Percentiles rank a stretch among this genome's conserved stretches.
phyloP scores from a whole-genome alignment of 2,797 vertebrate species.

The Anableps anableps region DNA sequence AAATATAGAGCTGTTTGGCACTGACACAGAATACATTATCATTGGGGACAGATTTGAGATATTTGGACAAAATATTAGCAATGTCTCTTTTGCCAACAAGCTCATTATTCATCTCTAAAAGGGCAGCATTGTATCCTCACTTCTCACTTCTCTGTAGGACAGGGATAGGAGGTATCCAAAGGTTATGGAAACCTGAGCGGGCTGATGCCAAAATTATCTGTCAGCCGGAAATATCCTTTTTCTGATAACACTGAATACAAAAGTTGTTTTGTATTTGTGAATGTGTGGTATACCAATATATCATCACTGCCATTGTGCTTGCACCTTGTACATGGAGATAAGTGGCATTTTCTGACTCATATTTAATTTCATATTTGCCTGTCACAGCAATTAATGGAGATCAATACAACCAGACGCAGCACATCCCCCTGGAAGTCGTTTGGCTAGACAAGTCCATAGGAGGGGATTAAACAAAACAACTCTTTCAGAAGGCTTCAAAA shows the following conservation, averaged over 20 bases:
- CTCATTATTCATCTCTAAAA: constrained; percentile 78
- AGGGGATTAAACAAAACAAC: constrained; percentile 65
- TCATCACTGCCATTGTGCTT: constrained; percentile 14
- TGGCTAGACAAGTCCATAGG: constrained; percentile 53
- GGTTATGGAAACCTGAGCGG: constrained; percentile 62
- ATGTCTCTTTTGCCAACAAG: constrained; percentile 74
- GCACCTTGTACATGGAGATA: constrained; percentile 18
- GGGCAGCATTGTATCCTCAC: constrained; percentile 64
- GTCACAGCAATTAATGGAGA: constrained; percentile 71
- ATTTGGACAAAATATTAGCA: constrained; percentile 78
- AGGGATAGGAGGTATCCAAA: constrained; percentile 70
- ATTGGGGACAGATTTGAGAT: constrained; percentile 75
- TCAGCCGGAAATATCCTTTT: constrained; percentile 39
- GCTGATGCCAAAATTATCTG: constrained; percentile 48
- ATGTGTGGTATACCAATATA: not conserved
- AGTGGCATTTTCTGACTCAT: constrained; percentile 34
- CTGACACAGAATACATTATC: constrained; percentile 69
- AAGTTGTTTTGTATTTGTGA: constrained; percentile 36
- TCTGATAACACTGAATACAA: constrained; percentile 25
- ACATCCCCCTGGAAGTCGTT: constrained; percentile 64
- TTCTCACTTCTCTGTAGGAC: constrained; percentile 66
- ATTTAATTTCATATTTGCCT: constrained; percentile 54
- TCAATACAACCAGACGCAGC: constrained; percentile 63
- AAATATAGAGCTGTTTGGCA: constrained; percentile 68
- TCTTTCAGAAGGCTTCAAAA: constrained; percentile 48